Evolutionary conservation across 2,113 vertebrate species (phyloP).

Genomic region (Delphinapterus leucas): DNA sequence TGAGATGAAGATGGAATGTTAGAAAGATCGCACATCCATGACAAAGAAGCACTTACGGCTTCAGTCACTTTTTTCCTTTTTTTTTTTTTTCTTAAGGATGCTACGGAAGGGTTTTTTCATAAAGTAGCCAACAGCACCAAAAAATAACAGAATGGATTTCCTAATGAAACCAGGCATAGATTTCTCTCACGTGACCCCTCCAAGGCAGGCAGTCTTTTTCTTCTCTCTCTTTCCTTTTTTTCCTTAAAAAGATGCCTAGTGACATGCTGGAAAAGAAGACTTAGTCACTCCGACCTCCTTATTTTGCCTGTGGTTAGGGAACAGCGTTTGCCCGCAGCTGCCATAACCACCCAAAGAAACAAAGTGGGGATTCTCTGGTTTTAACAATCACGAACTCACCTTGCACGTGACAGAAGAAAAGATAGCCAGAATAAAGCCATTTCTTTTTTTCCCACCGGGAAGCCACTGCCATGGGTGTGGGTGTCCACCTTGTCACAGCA

Average conservation of each 20-base stretch:
- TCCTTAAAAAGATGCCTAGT: conserved; percentile 87
- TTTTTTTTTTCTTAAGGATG: conserved; percentile 85
- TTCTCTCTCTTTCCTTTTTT: conserved; percentile 48
- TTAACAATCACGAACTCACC: conserved; percentile 84
- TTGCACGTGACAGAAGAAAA: conserved; percentile 86
- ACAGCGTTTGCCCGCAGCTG: conserved; percentile 84
- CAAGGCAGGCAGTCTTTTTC: conserved; percentile 86
- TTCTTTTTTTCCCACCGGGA: conserved; percentile 81
- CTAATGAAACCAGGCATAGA: conserved; percentile 97
- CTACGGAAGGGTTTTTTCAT: conserved; percentile 91
- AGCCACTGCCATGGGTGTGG: too few relatives aligned
- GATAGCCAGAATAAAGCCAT: conserved; percentile 88
- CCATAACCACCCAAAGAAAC: conserved; percentile 82
- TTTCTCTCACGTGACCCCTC: conserved; percentile 86
- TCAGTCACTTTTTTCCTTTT: conserved; percentile 80
- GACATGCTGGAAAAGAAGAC: conserved; percentile 88
- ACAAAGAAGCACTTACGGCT: conserved; percentile 89
- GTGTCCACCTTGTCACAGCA: too few relatives aligned
- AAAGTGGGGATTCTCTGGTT: conserved; percentile 80
- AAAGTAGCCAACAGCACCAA: conserved; percentile 99
- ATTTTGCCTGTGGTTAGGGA: conserved; percentile 81
- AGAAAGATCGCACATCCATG: conserved; percentile 98
- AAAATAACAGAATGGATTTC: conserved; percentile 93
- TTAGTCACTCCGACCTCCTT: conserved; percentile 78
- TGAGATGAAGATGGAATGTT: conserved; percentile 96